Evolutionary conservation across 2,113 vertebrate genomes (phyloP), one percentile per base, ranked within the genome.

Genomic region (Crotalus viridis): DNA sequence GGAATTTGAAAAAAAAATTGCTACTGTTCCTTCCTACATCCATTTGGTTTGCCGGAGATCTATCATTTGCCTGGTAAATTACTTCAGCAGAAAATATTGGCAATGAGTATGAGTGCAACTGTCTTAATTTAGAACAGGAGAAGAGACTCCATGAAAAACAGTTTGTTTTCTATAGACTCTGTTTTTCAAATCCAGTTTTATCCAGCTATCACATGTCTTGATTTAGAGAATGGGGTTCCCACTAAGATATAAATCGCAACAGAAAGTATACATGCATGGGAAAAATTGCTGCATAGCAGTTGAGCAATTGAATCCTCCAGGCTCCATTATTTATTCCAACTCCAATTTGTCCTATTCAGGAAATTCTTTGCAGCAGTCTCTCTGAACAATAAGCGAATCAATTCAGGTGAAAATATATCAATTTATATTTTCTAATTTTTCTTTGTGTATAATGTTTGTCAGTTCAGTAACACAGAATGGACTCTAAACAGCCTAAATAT

Each of bases 361-460:
- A 22, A 90, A 46, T 91, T 90, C 88, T 88, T 0, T 17, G 64
- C 0, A 90, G 22, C 5, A 92, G 85, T 17, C n/a, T 92, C n/a
- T 85, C 89, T 33, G 91, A 95, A 48, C 89, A 93, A 92, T 92
- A 95, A 95, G 85, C 90, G 95, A 64, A 74, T 89, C 57, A 89
- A 85, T 89, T 92, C 93, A 94, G 95, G 93, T 94, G 90, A 94
- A 96, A 92, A 92, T 0, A 59, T 19, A 69, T 59, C 85, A 91
- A 93, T 15, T 86, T 88, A 48, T 57, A 26, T 61, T 95, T 74
- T 92, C 54, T 57, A 92, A 91, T 93, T 92, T 94, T 91, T 89
- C 89, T 59, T 89, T 91, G 52, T 59, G 0, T 33, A 88, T 28
- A 61, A 61, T 33, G 12, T 46, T 92, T 88, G 6, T 56, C 21